These are phyloP conservation scores for Poliocrania exsul DNA, from an alignment of 2,797 vertebrate genomes.

Conservation along the genomic window DNA sequence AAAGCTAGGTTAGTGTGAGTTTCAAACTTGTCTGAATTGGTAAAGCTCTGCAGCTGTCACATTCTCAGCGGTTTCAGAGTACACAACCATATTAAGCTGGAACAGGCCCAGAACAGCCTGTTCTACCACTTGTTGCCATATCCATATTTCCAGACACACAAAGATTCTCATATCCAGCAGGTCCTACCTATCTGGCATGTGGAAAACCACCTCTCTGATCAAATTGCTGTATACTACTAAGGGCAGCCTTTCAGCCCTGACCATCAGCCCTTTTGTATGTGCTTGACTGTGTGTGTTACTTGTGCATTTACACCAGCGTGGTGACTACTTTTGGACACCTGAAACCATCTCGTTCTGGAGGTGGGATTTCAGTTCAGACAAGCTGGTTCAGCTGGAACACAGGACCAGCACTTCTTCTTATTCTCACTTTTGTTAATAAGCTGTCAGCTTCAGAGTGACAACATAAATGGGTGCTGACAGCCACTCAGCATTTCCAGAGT, in stretches of 20 bases:
- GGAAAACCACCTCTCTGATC: not conserved
- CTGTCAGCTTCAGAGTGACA: not conserved
- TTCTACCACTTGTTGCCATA: not conserved
- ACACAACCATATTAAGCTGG: not conserved
- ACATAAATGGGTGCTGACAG: not conserved
- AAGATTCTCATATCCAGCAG: not conserved
- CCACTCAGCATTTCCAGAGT: not conserved
- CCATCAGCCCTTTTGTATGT: not conserved
- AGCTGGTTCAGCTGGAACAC: not conserved
- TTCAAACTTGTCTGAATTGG: not conserved
- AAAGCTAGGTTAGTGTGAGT: not conserved
- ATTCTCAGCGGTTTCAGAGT: not conserved
- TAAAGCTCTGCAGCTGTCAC: not conserved
- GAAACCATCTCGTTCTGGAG: not conserved
- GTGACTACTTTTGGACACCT: not conserved
- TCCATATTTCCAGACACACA: not conserved
- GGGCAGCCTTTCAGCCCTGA: not conserved
- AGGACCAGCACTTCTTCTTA: not conserved
- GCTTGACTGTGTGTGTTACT: not conserved
- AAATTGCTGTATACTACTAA: too few relatives aligned
- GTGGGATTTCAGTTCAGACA: not conserved
- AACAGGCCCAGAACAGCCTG: not conserved
- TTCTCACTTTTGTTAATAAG: not conserved
- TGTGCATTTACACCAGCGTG: rapidly evolving
- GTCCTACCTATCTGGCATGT: not conserved